Evolutionary conservation across 2,113 vertebrate species (phyloP), one percentile per base, ranked within the genome.

Genomic region (Toxotes jaculatrix): DNA sequence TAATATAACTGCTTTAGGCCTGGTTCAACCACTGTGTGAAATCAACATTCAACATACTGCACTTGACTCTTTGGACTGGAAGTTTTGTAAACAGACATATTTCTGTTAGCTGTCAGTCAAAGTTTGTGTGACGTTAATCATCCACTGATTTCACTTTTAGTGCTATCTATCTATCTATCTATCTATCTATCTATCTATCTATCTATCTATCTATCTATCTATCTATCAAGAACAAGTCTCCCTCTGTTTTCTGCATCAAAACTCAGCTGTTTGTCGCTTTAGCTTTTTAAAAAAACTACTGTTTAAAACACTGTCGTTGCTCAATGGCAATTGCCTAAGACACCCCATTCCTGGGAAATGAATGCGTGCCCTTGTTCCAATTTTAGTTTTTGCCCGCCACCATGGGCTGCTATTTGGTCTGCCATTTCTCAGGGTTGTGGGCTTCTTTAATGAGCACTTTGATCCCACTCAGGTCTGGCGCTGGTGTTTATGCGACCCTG

Each of bases 401-500:
- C 86, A 88, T 89, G 89, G 82, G 42, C 90, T 92, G 91, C 91
- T 92, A 90, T 92, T 92, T 89, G 91, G 85, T 90, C 90, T 93
- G 93, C 91, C 92, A 92, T 93, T 92, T 93, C 89, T 94, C 91
- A 92, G 91, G 92, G 92, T 89, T 91, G 90, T 93, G 93, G 93
- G 93, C 93, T 93, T 91, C 83, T 91, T 90, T 93, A 91, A 94
- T 91, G 90, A 94, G 89, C 86, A 92, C 90, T 94, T 93, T 94
- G 94, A 94, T 94, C 92, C 91, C 90, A 89, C 89, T 94, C 90
- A 91, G 91, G 90, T 91, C 92, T 93, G 90, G 93, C 86, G 66
- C 84, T 89, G 84, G 88, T 90, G 89, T 93, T 93, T 93, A 93
- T 57, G 81, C 66, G 88, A 92, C 90, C 88, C 85, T 88, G 88